Evolutionary conservation across 2,113 vertebrate genomes (phyloP).

Genomic region (Gymnobelideus leadbeateri): DNA sequence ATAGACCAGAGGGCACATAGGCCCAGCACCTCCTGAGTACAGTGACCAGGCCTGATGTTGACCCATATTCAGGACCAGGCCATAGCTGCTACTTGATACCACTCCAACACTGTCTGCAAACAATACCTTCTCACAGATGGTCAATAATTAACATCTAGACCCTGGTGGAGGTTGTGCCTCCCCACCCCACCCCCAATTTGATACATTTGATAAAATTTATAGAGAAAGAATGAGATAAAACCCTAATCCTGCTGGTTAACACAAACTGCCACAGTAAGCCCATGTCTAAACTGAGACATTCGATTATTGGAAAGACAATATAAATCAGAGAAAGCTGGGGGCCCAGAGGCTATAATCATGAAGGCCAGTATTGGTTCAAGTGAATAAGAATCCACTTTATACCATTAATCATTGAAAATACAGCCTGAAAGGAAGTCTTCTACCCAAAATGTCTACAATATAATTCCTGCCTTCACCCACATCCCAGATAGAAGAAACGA

Average conservation of each 20-base stretch:
- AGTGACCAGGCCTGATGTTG: slow-evolving; percentile 28
- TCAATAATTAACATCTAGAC: background rate
- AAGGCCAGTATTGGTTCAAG: slow-evolving; percentile 19
- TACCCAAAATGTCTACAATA: slow-evolving; percentile 20
- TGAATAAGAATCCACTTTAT: slow-evolving; percentile 30
- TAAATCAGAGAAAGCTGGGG: slow-evolving; percentile 7
- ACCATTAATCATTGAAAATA: background rate
- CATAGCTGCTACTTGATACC: background rate
- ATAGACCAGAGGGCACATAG: slow-evolving; percentile 64
- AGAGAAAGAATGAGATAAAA: background rate
- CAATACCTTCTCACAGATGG: background rate
- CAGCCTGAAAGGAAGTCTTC: slow-evolving; percentile 9
- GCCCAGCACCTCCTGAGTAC: slow-evolving; percentile 53
- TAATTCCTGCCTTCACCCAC: background rate
- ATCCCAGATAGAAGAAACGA: background rate
- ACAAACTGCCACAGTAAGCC: background rate
- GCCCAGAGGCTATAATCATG: background rate
- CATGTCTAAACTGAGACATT: slow-evolving; percentile 27
- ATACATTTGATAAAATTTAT: background rate
- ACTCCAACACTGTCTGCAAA: background rate
- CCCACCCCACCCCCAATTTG: background rate
- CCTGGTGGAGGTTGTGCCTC: background rate
- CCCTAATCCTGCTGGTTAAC: slow-evolving; percentile 6
- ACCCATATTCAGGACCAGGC: slow-evolving; percentile 41
- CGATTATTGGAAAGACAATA: slow-evolving; percentile 5